Percentiles rank a stretch among this genome's conserved stretches.
phyloP scores from a whole-genome alignment of 2,113 vertebrate species.

The Propithecus coquereli region DNA sequence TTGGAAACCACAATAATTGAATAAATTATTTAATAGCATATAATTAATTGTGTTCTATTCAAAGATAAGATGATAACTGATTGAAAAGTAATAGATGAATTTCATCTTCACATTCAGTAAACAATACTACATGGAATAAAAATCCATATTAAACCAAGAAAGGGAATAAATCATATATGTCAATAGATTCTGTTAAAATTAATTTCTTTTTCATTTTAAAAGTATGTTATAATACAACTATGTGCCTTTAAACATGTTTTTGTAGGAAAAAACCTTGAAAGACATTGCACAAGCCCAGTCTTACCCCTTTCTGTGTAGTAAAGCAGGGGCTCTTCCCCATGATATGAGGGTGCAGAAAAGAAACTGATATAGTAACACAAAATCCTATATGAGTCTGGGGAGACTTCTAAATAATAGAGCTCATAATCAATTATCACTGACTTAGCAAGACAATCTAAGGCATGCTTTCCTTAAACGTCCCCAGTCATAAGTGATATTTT shows the following conservation, averaged over 20 bases:
- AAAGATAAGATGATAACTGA: conserved; percentile 47
- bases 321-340: not conserved
- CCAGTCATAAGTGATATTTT: not conserved
- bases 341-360: accelerated
- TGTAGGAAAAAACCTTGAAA: not conserved
- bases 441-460: not conserved
- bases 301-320: not conserved
- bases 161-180: not conserved
- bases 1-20: conserved; percentile 54
- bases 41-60: conserved; percentile 53
- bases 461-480: not conserved
- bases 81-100: conserved; percentile 55
- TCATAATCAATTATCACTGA: not conserved
- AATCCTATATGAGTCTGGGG: not conserved
- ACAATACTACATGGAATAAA: conserved; percentile 4
- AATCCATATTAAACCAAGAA: conserved; percentile 35
- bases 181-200: not conserved
- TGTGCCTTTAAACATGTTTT: not conserved
- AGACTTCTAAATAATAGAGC: too few relatives aligned
- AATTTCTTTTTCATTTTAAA: not conserved
- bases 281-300: not conserved
- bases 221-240: not conserved
- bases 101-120: not conserved
- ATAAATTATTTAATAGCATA: conserved; percentile 53
- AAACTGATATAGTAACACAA: not conserved